Evolutionary conservation across 2,113 vertebrate genomes (phyloP).

Genomic region (Coptodon bakossiorum): DNA sequence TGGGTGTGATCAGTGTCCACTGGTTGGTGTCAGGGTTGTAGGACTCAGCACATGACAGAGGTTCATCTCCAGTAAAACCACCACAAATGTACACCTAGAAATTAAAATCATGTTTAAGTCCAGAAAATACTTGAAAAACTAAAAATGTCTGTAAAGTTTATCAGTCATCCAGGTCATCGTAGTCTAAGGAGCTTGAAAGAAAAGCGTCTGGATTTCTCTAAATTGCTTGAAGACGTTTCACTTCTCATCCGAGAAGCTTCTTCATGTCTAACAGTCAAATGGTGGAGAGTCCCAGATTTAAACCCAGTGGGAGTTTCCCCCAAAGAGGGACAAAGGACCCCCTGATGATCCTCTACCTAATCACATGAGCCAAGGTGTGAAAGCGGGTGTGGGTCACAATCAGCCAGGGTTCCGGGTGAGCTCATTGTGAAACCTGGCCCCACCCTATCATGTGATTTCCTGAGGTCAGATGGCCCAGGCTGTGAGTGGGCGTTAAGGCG

Average conservation of each 20-base stretch:
- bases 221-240: neutral
- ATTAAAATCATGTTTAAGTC: neutral
- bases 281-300: neutral
- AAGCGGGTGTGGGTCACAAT: too few relatives aligned
- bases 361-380: too few relatives aligned
- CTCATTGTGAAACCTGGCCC: too few relatives aligned
- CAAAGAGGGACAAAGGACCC: too few relatives aligned
- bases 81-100: constrained; percentile 1
- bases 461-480: too few relatives aligned
- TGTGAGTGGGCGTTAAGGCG: accelerated
- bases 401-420: too few relatives aligned
- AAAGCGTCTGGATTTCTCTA: accelerated
- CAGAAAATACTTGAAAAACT: accelerated
- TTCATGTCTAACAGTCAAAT: neutral
- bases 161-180: neutral
- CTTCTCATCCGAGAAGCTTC: neutral
- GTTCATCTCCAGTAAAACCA: neutral
- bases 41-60: neutral
- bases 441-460: too few relatives aligned
- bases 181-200: neutral
- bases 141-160: neutral
- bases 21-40: constrained; percentile 6
- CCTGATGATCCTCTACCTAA: too few relatives aligned
- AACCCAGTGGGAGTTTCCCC: neutral
- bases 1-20: neutral